These are phyloP conservation scores for Dioctria linearis DNA, from an alignment of 2,888 invertebrate genomes.

Conservation along the genomic window DNA sequence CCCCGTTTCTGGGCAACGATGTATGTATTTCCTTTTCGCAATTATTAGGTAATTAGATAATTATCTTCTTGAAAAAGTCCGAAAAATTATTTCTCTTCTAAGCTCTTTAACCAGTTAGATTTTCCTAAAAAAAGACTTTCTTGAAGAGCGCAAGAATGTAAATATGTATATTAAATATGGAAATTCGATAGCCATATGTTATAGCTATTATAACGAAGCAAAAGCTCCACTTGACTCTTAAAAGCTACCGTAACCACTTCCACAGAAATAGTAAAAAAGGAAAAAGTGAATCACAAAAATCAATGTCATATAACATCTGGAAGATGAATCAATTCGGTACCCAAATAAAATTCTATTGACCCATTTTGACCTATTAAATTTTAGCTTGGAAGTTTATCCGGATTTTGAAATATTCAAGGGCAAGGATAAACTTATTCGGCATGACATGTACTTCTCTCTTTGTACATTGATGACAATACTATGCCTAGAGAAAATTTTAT, in stretches of 20 bases:
- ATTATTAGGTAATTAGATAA: too few relatives aligned
- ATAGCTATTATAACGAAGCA: not conserved
- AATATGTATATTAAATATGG: not conserved
- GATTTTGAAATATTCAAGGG: constrained; percentile 24
- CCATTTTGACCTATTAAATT: constrained; percentile 36
- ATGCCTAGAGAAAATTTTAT: constrained; percentile 41
- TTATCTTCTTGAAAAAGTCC: too few relatives aligned
- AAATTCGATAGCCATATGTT: not conserved
- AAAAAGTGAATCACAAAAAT: constrained; percentile 15
- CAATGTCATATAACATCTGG: constrained; percentile 21
- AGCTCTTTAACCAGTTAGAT: too few relatives aligned
- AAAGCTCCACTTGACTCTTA: not conserved
- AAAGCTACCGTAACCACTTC: not conserved
- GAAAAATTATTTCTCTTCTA: too few relatives aligned
- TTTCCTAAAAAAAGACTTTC: not conserved
- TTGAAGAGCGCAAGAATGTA: not conserved
- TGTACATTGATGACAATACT: constrained; percentile 25
- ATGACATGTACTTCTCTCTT: not conserved
- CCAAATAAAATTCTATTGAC: constrained; percentile 34
- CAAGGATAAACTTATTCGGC: constrained; percentile 30
- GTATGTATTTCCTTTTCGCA: too few relatives aligned
- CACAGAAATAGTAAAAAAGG: not conserved
- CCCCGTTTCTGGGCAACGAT: too few relatives aligned
- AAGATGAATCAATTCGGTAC: constrained; percentile 4
- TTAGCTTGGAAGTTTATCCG: not conserved